Evolutionary conservation across 2,888 invertebrate species (phyloP).

Genomic region (Lepidochrysops patricia): DNA sequence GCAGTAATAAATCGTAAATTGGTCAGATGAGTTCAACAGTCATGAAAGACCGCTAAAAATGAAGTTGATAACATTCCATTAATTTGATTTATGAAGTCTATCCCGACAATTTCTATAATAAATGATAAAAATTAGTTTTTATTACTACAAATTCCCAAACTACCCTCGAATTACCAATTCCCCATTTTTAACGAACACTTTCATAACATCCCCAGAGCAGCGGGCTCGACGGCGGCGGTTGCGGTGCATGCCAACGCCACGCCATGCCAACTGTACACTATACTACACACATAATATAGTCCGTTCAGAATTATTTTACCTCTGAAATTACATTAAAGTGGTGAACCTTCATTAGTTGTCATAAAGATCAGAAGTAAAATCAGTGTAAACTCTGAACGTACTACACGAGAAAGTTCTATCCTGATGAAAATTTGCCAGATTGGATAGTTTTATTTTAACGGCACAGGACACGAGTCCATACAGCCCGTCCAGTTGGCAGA

Average conservation of each 20-base stretch:
- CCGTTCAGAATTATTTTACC: too few species aligned
- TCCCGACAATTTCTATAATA: too few species aligned
- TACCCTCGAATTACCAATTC: too few species aligned
- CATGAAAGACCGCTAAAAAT: background rate
- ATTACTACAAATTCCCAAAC: too few species aligned
- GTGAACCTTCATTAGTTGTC: too few species aligned
- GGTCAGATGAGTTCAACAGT: background rate
- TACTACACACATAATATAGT: slow-evolving; percentile 38
- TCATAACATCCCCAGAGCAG: slow-evolving; percentile 31
- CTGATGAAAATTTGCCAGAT: slow-evolving; percentile 31
- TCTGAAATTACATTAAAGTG: too few species aligned
- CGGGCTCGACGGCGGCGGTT: slow-evolving; percentile 48
- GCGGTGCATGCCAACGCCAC: slow-evolving; percentile 67
- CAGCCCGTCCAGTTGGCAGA: slow-evolving; percentile 1
- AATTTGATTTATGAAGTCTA: too few species aligned
- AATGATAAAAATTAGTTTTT: too few species aligned
- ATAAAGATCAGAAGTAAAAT: too few species aligned
- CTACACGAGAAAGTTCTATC: slow-evolving; percentile 35
- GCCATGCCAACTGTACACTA: slow-evolving; percentile 64
- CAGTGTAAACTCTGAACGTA: too few species aligned
- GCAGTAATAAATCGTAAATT: too few species aligned
- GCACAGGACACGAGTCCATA: background rate
- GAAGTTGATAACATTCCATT: background rate
- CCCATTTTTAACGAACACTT: background rate
- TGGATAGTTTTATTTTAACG: background rate